A percentile compares a stretch with the other conserved stretches of the same genome.
These are phyloP conservation scores for Dasyprocta punctata DNA, from an alignment of 2,113 vertebrate species.

Conservation along the genomic window DNA sequence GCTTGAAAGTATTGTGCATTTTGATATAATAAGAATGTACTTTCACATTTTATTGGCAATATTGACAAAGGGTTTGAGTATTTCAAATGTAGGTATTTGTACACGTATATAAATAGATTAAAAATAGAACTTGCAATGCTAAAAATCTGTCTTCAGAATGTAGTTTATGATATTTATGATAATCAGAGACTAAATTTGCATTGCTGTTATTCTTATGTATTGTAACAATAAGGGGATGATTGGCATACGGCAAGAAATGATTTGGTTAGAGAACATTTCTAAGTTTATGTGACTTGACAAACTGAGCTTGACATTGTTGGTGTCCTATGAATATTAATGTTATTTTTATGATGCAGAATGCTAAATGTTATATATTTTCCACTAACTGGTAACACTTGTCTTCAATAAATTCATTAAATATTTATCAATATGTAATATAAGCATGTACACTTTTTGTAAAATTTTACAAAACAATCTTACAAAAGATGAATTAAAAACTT, in stretches of 20 bases:
- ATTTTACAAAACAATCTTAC: not conserved
- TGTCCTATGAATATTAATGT: not conserved
- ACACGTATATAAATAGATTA: not conserved
- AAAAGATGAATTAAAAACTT: no score
- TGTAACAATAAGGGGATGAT: not conserved
- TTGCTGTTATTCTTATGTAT: not conserved
- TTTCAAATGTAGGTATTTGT: not conserved
- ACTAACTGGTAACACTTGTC: not conserved
- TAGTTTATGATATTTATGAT: not conserved
- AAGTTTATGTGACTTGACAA: not conserved
- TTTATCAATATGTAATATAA: not conserved
- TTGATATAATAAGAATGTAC: not conserved
- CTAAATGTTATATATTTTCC: constrained; percentile 4
- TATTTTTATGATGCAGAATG: not conserved
- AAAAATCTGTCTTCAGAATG: not conserved
- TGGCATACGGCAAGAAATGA: not conserved
- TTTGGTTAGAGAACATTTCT: not conserved
- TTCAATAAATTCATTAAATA: not conserved
- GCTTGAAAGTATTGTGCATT: not conserved
- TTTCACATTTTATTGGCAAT: constrained; percentile 18
- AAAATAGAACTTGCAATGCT: not conserved
- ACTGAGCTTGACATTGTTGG: not conserved
- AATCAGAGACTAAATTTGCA: not conserved
- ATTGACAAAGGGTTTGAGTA: not conserved
- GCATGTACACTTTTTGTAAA: not conserved